Evolutionary conservation across 2,888 invertebrate species (phyloP).

Genomic region (Cataglyphis cursor): DNA sequence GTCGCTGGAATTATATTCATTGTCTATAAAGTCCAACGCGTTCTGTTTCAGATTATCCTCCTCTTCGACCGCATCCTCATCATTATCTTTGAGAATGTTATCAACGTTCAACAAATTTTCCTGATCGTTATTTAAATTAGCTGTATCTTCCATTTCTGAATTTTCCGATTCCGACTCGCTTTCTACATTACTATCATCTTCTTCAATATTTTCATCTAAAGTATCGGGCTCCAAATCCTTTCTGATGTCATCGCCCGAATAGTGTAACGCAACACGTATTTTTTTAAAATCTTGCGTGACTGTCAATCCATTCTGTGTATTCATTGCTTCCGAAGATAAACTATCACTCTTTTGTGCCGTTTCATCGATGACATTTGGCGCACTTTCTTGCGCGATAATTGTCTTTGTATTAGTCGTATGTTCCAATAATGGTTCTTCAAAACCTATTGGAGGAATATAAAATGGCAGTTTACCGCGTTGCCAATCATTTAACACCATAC

Average conservation of each 20-base stretch:
- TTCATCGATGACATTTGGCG: slow-evolving; percentile 26
- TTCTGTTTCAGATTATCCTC: slow-evolving; percentile 85
- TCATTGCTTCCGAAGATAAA: slow-evolving; percentile 39
- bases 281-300: slow-evolving; percentile 90
- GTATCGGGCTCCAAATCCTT: slow-evolving; percentile 73
- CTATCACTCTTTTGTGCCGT: slow-evolving; percentile 39
- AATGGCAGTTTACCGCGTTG: slow-evolving; percentile 99
- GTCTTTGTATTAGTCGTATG: slow-evolving; percentile 76
- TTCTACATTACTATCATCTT: slow-evolving; percentile 29
- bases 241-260: slow-evolving; percentile 89
- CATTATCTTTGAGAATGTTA: slow-evolving; percentile 19
- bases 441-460: slow-evolving; percentile 95
- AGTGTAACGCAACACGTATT: slow-evolving; percentile 92
- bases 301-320: slow-evolving; percentile 36
- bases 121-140: slow-evolving; percentile 12
- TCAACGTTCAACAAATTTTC: background rate
- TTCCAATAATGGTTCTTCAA: slow-evolving; percentile 90
- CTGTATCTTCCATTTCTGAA: background rate
- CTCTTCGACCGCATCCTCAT: slow-evolving; percentile 79
- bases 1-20: slow-evolving; percentile 86
- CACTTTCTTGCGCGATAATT: slow-evolving; percentile 65
- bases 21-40: slow-evolving; percentile 84
- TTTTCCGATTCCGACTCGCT: slow-evolving; percentile 15
- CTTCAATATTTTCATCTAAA: slow-evolving; percentile 15
- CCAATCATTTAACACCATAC: slow-evolving; percentile 99